These are phyloP conservation scores for Solea solea DNA, from an alignment of 2,113 vertebrate genomes.

Conservation along the genomic window DNA sequence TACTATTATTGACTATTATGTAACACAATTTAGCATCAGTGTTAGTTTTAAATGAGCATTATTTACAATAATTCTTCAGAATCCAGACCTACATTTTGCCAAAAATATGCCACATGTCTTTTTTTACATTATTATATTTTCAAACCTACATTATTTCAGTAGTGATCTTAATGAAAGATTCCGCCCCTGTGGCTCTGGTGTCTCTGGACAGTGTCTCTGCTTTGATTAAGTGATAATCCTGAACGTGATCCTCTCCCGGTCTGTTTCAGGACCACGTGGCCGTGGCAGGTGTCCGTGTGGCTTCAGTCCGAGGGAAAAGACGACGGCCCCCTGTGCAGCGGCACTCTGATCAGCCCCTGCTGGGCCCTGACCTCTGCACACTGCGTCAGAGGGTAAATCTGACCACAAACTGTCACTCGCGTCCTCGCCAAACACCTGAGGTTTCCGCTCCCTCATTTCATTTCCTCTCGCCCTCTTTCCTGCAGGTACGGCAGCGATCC, in stretches of 20 bases:
- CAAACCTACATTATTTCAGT: too few relatives aligned
- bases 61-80: too few relatives aligned
- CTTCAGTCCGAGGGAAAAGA: slow-evolving; percentile 80
- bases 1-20: too few relatives aligned
- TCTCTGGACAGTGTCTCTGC: too few relatives aligned
- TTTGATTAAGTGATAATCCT: neutral
- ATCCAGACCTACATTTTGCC: too few relatives aligned
- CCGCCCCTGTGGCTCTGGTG: neutral
- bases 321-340: slow-evolving; percentile 86
- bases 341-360: slow-evolving; percentile 89
- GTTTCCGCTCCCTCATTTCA: slow-evolving; percentile 1
- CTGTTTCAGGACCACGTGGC: slow-evolving; percentile 85
- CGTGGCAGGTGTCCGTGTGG: slow-evolving; percentile 90
- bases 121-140: too few relatives aligned
- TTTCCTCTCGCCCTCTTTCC: slow-evolving; percentile 10
- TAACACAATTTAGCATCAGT: too few relatives aligned
- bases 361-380: slow-evolving; percentile 91
- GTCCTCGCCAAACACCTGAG: neutral
- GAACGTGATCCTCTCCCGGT: neutral
- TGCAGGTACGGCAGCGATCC: slow-evolving; percentile 85
- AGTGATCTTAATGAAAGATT: too few relatives aligned
- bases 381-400: slow-evolving; percentile 88
- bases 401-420: neutral
- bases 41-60: too few relatives aligned
- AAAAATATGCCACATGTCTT: too few relatives aligned